These are phyloP conservation scores for Haplochromis burtoni DNA, from an alignment of 2,113 vertebrate genomes.

Conservation along the genomic window DNA sequence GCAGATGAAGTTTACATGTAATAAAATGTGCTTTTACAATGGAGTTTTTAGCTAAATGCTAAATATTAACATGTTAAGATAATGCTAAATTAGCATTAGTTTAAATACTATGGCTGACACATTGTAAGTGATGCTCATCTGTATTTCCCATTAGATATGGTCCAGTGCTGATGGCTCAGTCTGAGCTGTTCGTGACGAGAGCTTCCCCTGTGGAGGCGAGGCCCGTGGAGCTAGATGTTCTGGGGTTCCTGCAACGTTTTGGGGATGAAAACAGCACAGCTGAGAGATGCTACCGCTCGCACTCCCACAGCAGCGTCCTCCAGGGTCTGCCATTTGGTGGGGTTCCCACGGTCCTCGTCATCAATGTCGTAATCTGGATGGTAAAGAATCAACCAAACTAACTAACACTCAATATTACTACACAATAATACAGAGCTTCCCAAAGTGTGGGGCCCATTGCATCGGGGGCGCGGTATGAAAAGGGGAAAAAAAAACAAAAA, in stretches of 20 bases:
- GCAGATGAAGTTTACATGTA: neutral
- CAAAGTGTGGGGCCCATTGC: neutral
- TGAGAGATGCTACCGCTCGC: slow-evolving; percentile 79
- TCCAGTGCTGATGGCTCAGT: slow-evolving; percentile 55
- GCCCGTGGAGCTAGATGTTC: slow-evolving; percentile 21
- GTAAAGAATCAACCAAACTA: slow-evolving; percentile 56
- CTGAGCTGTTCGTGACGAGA: slow-evolving; percentile 40
- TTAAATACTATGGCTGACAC: neutral
- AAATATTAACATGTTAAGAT: neutral
- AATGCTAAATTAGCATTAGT: neutral
- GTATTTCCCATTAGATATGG: slow-evolving; percentile 27
- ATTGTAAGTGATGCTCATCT: neutral
- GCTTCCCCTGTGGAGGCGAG: slow-evolving; percentile 36
- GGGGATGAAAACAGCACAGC: slow-evolving; percentile 69
- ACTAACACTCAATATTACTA: neutral
- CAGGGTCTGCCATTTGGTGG: slow-evolving; percentile 91
- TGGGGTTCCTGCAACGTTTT: slow-evolving; percentile 38
- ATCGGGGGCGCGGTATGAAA: rapidly evolving
- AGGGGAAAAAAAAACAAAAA: neutral
- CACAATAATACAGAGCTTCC: neutral
- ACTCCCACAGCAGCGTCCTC: slow-evolving; percentile 82
- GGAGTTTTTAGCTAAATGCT: neutral
- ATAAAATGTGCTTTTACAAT: neutral
- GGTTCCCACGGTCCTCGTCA: slow-evolving; percentile 84
- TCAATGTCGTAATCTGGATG: slow-evolving; percentile 88